Base-by-base conservation (phyloP, 2,888 invertebrate genomes). In the Charanyca ferruginea region DNA sequence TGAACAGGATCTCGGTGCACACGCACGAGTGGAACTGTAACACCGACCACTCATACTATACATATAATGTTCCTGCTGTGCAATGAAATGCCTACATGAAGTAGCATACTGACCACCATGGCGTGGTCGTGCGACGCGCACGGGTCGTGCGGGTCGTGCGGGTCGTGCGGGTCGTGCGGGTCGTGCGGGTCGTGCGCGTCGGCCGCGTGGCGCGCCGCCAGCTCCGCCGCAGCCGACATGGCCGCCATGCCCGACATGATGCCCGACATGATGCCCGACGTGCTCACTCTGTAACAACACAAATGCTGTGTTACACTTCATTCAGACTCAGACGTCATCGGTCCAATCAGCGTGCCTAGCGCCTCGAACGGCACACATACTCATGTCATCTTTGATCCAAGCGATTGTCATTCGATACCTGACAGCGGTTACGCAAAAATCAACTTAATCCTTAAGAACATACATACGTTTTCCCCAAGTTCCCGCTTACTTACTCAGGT, bases 1-100 rank as follows among this genome's bases (percentile, higher is more conserved):
- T 96, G 95, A 98, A 98, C 48, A 98, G 96, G 81, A 98, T 97
- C 55, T 97, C 97, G 83, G 97, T 97, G 73, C 96, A 96, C 69
- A 97, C 97, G 23, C 97, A 97, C 58, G 97, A 96, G 92, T 98
- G 98, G 89, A 98, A 98, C 96, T 97, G 95, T 93, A 97, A 97
- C n/a, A 69, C 18, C 48, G 8, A 35, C 11, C 16, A 49, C 0
- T 32, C 1, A 16, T 3, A n/a, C n/a, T n/a, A n/a, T n/a, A n/a
- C 11, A 32, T 35, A 18, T 51, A 16, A 22, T 2, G 7, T n/a
- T 22, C 13, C 6, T 38, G 38, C 16, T 38, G 38, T 4, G 16
- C 38, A 38, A 38, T 32, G 7, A 32, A 11, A 32, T 7, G 7
- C 11, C 11, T 16, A 38, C 5, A 38, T 16, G 38, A 38, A n/a